These are phyloP conservation scores for Sesamia inferens DNA, from an alignment of 2,888 invertebrate species.

Conservation along the genomic window DNA sequence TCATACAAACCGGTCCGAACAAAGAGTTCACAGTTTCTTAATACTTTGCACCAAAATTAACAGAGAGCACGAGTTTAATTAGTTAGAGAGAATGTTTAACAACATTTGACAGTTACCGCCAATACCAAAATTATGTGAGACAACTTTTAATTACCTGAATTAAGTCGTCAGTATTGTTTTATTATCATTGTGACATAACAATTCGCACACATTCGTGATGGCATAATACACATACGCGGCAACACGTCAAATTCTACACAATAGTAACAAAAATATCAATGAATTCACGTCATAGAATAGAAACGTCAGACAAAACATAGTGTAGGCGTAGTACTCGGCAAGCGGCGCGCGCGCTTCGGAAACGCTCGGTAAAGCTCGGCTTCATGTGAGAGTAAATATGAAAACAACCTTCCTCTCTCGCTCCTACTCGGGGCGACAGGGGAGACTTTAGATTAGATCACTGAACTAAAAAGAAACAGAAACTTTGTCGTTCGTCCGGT, in stretches of 20 bases:
- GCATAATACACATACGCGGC: slow-evolving; percentile 43
- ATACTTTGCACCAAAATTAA: slow-evolving; percentile 60
- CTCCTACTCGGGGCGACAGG: slow-evolving; percentile 71
- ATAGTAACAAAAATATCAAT: slow-evolving; percentile 80
- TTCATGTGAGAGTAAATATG: slow-evolving; percentile 65
- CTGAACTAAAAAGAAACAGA: slow-evolving; percentile 88
- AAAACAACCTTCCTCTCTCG: slow-evolving; percentile 72
- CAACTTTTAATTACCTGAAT: slow-evolving; percentile 40
- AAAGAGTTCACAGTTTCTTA: slow-evolving; percentile 78
- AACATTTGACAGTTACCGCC: slow-evolving; percentile 25
- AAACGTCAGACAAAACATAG: slow-evolving; percentile 73
- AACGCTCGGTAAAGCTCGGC: slow-evolving; percentile 75
- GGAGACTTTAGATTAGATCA: slow-evolving; percentile 83
- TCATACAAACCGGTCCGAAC: slow-evolving; percentile 80
- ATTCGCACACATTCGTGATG: slow-evolving; percentile 33
- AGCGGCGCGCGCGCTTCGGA: slow-evolving; percentile 80
- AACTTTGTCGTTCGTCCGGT: slow-evolving; percentile 80
- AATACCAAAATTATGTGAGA: slow-evolving; percentile 21
- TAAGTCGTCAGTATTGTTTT: slow-evolving; percentile 14
- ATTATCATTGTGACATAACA: slow-evolving; percentile 38
- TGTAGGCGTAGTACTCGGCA: slow-evolving; percentile 70
- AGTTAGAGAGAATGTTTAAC: slow-evolving; percentile 56
- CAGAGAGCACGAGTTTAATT: slow-evolving; percentile 60
- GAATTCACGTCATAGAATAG: slow-evolving; percentile 80
- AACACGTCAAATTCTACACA: slow-evolving; percentile 61